Percentiles rank a stretch among this genome's conserved stretches.
Evolutionary conservation across 2,113 vertebrate species (phyloP).

Genomic region (Psilopsiagon aymara): DNA sequence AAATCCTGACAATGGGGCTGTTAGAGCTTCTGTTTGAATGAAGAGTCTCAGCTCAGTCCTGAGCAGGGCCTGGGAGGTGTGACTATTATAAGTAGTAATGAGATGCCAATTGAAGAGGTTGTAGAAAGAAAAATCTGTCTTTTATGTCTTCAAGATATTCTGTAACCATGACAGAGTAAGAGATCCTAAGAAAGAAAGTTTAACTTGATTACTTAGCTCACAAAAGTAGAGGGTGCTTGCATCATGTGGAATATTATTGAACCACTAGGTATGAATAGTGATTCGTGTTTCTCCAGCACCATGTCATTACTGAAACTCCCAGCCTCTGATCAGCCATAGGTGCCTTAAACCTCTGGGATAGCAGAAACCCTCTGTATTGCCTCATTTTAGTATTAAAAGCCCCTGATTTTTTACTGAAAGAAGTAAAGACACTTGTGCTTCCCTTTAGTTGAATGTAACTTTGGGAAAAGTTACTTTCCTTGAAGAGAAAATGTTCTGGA

Average conservation of each 20-base stretch:
- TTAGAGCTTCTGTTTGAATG: not conserved
- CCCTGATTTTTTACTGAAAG: not conserved
- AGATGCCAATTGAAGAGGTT: not conserved
- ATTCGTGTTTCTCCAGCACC: not conserved
- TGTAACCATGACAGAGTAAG: not conserved
- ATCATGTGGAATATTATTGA: slow-evolving; percentile 27
- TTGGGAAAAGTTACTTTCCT: not conserved
- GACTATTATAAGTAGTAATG: rapidly evolving
- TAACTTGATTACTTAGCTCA: not conserved
- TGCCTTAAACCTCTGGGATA: not conserved
- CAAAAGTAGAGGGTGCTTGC: not conserved
- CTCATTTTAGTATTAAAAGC: not conserved
- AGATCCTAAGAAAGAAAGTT: not conserved
- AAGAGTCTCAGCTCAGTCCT: not conserved
- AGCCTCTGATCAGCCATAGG: slow-evolving; percentile 20
- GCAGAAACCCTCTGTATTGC: slow-evolving; percentile 1
- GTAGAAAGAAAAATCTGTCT: not conserved
- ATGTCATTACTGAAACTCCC: not conserved
- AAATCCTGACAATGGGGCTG: not conserved
- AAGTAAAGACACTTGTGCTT: not conserved
- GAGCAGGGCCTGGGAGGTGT: not conserved
- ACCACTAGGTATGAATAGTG: slow-evolving; percentile 10
- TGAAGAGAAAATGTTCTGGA: not conserved
- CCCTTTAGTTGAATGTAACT: not conserved
- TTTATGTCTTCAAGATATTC: not conserved